These are phyloP conservation scores for Scaptomyza graminum DNA, from an alignment of 1,140 invertebrate species.

Conservation along the genomic window DNA sequence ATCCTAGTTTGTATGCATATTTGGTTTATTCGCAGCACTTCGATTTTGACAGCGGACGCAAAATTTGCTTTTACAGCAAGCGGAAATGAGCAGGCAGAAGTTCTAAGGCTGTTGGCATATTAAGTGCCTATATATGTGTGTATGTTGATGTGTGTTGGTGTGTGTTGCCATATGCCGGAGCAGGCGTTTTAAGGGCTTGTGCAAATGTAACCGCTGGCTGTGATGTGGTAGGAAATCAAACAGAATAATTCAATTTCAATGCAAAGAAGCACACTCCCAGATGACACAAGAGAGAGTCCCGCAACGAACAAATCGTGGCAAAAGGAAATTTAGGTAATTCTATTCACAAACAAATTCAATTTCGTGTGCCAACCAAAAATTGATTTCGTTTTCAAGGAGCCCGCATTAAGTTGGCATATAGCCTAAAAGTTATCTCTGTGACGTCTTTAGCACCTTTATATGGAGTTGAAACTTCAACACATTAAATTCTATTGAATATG, in stretches of 20 bases:
- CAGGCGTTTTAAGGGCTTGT: slow-evolving; percentile 64
- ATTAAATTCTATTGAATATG: not conserved
- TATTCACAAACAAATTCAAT: slow-evolving; percentile 81
- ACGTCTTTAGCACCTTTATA: not conserved
- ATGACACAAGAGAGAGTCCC: slow-evolving; percentile 16
- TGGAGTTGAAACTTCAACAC: not conserved
- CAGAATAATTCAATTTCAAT: slow-evolving; percentile 82
- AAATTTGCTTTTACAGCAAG: slow-evolving; percentile 45
- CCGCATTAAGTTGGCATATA: slow-evolving; percentile 38
- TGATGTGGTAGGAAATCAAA: slow-evolving; percentile 72
- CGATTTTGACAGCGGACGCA: slow-evolving; percentile 47
- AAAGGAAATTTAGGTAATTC: slow-evolving; percentile 80
- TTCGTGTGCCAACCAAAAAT: slow-evolving; percentile 71
- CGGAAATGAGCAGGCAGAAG: slow-evolving; percentile 59
- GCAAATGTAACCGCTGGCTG: slow-evolving; percentile 44
- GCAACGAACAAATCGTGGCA: slow-evolving; percentile 38
- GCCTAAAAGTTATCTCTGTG: not conserved
- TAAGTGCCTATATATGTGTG: not conserved
- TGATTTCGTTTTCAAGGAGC: slow-evolving; percentile 63
- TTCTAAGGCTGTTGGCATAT: slow-evolving; percentile 41
- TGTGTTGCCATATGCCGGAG: slow-evolving; percentile 59
- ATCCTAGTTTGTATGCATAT: not conserved
- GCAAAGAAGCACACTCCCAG: slow-evolving; percentile 61
- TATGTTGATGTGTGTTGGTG: not conserved
- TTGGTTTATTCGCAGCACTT: slow-evolving; percentile 45